Evolutionary conservation across 2,888 invertebrate genomes (phyloP), one percentile per base, ranked within the genome.

Genomic region (Pogonocherus hispidulus): DNA sequence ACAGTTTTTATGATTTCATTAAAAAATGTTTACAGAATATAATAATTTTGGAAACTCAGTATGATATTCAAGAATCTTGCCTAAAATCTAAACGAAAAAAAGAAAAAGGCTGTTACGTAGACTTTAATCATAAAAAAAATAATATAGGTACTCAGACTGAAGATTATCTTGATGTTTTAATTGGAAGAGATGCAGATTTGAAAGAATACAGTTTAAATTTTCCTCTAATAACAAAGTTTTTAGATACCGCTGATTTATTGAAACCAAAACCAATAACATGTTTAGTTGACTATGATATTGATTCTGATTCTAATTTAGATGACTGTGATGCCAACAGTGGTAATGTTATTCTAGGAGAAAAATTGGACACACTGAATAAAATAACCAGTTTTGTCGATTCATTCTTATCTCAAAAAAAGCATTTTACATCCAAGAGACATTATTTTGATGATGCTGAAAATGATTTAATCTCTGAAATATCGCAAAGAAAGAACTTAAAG

Each of bases 61-160:
- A 83, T 67, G 81, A 85, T 67, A 82, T 86, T 18, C 79, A 76
- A 55, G 83, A 84, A 68, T 84, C 85, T 3, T 84, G 82, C 73
- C 76, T 81, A 76, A 85, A 82, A 81, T 82, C 79, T 9, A 85
- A 84, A 70, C 79, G 84, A 57, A 82, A 84, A 55, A 80, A 79
- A 63, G 88, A 87, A 9, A 87, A 87, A 74, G 84, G 86, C n/a
- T 87, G 86, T 74, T 76, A 83, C 32, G 84, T 85, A 0, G 85
- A 87, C 80, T 76, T 84, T 76, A 62, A 82, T 78, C 27, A 83
- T 77, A 63, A 80, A 75, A 78, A 81, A 73, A 67, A 79, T 72
- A 74, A 79, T 57, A 79, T 79, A 79, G 74, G 80, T 76, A 73
- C 82, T 69, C 80, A 87, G 82, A 84, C 82, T 74, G 74, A 84